Conservation (phyloP, 2,113 vertebrate species). For the Aldabrachelys gigantea region DNA sequence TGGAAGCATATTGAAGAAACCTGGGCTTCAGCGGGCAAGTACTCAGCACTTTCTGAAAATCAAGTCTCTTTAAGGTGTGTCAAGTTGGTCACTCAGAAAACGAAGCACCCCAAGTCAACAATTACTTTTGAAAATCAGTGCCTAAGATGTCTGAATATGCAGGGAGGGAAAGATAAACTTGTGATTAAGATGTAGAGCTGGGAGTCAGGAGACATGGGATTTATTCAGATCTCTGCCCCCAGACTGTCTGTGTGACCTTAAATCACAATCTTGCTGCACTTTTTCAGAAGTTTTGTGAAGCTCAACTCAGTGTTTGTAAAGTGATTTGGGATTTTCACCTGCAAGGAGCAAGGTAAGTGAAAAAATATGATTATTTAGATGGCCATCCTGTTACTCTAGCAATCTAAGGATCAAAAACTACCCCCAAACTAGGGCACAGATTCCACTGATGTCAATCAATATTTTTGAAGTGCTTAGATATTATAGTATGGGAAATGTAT, state of each 20-base stretch:
- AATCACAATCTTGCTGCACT: neutral
- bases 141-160: neutral
- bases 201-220: accelerated
- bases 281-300: conserved; percentile 29
- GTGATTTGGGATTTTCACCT: neutral
- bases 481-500: neutral
- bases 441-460: neutral
- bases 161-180: neutral
- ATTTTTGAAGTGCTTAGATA: neutral
- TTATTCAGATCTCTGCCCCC: neutral
- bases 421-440: neutral
- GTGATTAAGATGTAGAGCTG: neutral
- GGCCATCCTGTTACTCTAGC: neutral
- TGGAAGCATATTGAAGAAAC: neutral
- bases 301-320: neutral
- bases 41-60: neutral
- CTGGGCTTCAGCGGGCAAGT: neutral
- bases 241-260: neutral
- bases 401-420: neutral
- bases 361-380: neutral
- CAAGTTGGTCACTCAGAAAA: neutral
- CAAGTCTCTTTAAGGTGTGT: neutral
- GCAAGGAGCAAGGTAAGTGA: neutral
- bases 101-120: neutral
- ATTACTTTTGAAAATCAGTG: neutral